Evolutionary conservation across 2,888 invertebrate species (phyloP).

Genomic region (Panorpa germanica): DNA sequence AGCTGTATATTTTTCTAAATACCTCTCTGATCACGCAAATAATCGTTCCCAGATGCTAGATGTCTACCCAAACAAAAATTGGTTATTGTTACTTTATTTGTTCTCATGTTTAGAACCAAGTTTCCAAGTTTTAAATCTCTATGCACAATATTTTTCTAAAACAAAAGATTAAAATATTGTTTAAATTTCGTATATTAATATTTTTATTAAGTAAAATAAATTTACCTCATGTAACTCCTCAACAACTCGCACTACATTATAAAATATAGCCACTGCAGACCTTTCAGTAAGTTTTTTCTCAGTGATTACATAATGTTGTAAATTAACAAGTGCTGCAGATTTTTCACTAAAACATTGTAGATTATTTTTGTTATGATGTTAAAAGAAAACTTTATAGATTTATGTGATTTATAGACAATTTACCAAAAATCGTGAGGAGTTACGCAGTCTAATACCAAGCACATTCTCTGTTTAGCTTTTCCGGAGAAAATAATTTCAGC

Average conservation of each 20-base stretch:
- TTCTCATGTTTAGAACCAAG: slow-evolving; percentile 49
- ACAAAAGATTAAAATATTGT: slow-evolving; percentile 12
- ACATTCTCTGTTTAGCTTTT: slow-evolving; percentile 35
- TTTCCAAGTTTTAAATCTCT: slow-evolving; percentile 61
- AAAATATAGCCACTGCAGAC: slow-evolving; percentile 53
- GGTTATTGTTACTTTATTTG: slow-evolving; percentile 43
- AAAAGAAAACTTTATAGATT: slow-evolving; percentile 23
- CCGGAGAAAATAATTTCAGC: slow-evolving; percentile 34
- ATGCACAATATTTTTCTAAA: slow-evolving; percentile 56
- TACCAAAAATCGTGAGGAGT: slow-evolving; percentile 40
- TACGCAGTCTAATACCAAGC: slow-evolving; percentile 54
- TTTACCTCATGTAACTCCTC: slow-evolving; percentile 50
- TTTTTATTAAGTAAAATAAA: slow-evolving; percentile 3
- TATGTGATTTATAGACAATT: slow-evolving; percentile 1
- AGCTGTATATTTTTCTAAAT: no score
- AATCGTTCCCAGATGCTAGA: slow-evolving; percentile 33
- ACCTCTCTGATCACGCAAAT: slow-evolving; percentile 37
- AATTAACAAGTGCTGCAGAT: slow-evolving; percentile 37
- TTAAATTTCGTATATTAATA: slow-evolving; percentile 2
- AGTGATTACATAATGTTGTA: slow-evolving; percentile 58
- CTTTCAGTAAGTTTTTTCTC: slow-evolving; percentile 55
- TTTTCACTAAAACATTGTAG: slow-evolving; percentile 25
- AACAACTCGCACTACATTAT: slow-evolving; percentile 53
- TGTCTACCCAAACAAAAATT: slow-evolving; percentile 47
- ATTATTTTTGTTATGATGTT: slow-evolving; percentile 21